Evolutionary conservation across 2,797 vertebrate genomes (phyloP).

Genomic region (Sylvilagus floridanus): DNA sequence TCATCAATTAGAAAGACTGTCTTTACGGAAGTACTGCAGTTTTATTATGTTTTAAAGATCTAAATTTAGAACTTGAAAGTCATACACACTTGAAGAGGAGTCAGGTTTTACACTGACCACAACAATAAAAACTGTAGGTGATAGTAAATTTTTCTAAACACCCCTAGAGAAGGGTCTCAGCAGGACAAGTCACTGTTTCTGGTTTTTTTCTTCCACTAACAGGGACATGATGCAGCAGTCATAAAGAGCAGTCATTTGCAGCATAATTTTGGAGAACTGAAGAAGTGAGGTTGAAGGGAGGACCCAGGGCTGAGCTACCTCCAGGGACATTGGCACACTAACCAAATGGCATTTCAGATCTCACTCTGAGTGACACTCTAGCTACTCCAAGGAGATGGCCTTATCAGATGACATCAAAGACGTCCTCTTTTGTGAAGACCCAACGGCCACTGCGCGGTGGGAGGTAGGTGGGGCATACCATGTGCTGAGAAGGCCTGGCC

Average conservation of each 20-base stretch:
- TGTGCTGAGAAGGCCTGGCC: background rate
- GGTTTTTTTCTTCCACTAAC: background rate
- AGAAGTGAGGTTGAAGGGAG: background rate
- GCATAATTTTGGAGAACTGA: background rate
- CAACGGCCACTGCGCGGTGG: rapidly evolving
- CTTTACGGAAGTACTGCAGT: background rate
- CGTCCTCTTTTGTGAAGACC: background rate
- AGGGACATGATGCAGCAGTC: background rate
- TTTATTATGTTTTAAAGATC: background rate
- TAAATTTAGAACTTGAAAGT: constrained; percentile 12
- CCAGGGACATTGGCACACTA: background rate
- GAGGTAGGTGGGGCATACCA: background rate
- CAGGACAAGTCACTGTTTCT: background rate
- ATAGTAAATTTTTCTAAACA: constrained; percentile 7
- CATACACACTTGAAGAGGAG: background rate
- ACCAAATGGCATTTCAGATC: background rate
- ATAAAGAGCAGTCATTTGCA: background rate
- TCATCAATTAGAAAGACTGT: background rate
- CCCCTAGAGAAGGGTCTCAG: too few relatives aligned
- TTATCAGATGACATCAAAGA: background rate
- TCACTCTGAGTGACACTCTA: background rate
- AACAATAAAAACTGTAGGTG: background rate
- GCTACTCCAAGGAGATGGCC: background rate
- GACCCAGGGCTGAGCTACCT: too few relatives aligned
- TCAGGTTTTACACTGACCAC: background rate